Conservation (phyloP, 2,113 vertebrate species). For the Orcinus orca region DNA sequence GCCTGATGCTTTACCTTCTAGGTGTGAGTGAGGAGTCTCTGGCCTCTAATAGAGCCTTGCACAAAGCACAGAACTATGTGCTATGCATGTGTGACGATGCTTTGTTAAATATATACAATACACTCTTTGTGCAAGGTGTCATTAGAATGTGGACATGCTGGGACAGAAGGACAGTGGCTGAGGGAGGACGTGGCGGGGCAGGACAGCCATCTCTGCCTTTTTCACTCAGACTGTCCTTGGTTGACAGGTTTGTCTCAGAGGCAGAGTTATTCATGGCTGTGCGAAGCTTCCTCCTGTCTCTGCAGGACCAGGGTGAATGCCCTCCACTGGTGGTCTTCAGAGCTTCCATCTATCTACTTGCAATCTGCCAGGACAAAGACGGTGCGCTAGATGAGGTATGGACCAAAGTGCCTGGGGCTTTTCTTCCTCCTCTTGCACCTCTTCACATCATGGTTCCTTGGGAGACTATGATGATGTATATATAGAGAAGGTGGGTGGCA, state of each 20-base stretch:
- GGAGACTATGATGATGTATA: neutral
- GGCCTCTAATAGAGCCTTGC: neutral
- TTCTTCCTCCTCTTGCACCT: neutral
- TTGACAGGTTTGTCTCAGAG: constrained; percentile 91
- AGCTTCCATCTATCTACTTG: constrained; percentile 91
- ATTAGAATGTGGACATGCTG: neutral
- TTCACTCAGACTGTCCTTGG: constrained; percentile 55
- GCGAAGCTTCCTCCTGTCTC: constrained; percentile 84
- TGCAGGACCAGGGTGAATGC: constrained; percentile 84
- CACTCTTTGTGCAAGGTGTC: neutral
- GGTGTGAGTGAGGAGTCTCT: neutral
- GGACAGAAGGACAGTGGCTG: neutral
- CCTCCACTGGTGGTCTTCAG: constrained; percentile 82
- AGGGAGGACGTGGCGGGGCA: neutral
- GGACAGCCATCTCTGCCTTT: neutral
- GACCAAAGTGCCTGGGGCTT: neutral
- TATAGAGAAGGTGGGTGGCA: neutral
- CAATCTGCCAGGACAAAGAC: constrained; percentile 87
- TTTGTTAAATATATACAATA: neutral
- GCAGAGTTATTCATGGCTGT: constrained; percentile 87
- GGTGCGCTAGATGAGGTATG: constrained; percentile 85
- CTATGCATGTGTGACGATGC: neutral
- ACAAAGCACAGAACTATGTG: neutral
- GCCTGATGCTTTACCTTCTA: neutral
- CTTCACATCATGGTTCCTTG: neutral